Base-by-base conservation (phyloP, 2,888 invertebrate genomes). In the Andrena flavipes region DNA sequence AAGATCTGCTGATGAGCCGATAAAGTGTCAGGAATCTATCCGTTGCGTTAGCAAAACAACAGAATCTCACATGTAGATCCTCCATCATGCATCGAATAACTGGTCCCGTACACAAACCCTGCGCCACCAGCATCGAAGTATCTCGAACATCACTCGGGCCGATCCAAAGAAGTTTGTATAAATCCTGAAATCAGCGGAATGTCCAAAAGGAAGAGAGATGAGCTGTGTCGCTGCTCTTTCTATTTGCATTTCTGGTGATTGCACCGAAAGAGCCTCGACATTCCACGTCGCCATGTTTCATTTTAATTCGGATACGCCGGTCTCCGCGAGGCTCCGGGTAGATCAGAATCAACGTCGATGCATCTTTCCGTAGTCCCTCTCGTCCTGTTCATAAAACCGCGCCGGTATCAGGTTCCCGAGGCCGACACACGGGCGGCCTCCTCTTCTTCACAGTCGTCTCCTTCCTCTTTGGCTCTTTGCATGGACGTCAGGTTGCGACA, bases 391-490 rank as follows among this genome's bases (percentile, higher is more conserved):
- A 82, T 86, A 86, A 90, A 89, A 89, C 83, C 84, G 82, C 85
- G 76, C 70, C 67, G 84, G 85, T 89, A 90, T 91, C 90, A 83
- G 82, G 85, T 91, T 90, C 82, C 89, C 84, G 82, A 76, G 83
- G 84, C 85, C 84, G 85, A 87, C 83, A 86, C 80, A 87, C 85
- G 80, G 82, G 84, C 87, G 84, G 85, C 88, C 82, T 85, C 65
- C 76, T 86, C 84, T 84, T 88, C 87, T 88, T 81, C 80, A 73
- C 49, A 74, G 59, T 85, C 79, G 63, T 80, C 74, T 82, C 70
- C 76, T 78, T 87, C 83, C 76, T 83, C 80, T 83, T 84, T 82
- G 81, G 56, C 80, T 83, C 76, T 75, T 87, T 78, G 82, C 84
- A 70, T 68, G 82, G 60, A 84, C 81, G 85, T 88, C 87, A 85